phyloP scores from a whole-genome alignment of 2,797 vertebrate genomes.

The Odontamblyopus rebecca region DNA sequence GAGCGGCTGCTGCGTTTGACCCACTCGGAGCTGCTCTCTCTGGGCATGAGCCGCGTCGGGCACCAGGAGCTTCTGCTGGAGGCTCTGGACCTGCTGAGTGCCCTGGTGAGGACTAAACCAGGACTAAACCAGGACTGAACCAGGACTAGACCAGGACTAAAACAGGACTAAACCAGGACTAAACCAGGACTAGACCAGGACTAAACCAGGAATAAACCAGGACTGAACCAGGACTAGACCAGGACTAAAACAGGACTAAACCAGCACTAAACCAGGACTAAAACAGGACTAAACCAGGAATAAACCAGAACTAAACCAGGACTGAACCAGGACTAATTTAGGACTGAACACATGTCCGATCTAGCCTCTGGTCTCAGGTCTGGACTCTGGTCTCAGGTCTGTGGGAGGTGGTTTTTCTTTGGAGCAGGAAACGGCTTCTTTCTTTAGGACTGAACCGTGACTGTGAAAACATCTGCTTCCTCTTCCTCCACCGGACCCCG shows the following conservation, averaged over 20 bases:
- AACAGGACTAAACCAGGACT: background rate
- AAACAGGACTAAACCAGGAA: too few species aligned
- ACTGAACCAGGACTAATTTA: too few species aligned
- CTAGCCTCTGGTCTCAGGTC: too few species aligned
- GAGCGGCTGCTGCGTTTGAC: constrained; percentile 87
- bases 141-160: background rate
- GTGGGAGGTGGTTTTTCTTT: background rate
- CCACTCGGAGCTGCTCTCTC: constrained; percentile 89
- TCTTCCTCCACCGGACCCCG: constrained; percentile 21
- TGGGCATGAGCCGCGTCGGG: constrained; percentile 86
- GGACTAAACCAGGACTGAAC: background rate
- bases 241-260: background rate
- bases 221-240: background rate
- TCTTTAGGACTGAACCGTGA: background rate
- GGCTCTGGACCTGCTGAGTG: constrained; percentile 92
- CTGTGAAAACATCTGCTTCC: constrained; percentile 54
- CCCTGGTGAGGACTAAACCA: constrained; percentile 78
- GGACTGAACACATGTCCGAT: too few species aligned
- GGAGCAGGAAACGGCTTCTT: background rate
- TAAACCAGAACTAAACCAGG: too few species aligned
- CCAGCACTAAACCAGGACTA: background rate
- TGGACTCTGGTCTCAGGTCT: too few species aligned
- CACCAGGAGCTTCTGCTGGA: constrained; percentile 95
- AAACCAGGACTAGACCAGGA: background rate
- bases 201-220: background rate